phyloP scores from a whole-genome alignment of 2,888 invertebrate genomes.

The Macaria liturata region DNA sequence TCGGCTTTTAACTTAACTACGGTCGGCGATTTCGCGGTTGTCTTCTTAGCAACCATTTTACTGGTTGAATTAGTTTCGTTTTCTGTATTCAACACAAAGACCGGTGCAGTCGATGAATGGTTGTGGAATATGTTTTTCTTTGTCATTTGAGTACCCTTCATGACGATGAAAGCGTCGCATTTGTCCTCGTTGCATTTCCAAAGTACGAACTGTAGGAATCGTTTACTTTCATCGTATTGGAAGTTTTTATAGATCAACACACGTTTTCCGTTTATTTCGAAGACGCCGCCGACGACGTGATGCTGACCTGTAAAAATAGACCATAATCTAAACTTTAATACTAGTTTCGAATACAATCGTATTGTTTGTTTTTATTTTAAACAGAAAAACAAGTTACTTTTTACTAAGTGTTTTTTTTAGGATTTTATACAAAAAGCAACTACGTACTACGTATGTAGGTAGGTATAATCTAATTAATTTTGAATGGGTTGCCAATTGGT shows the following conservation, averaged over 20 bases:
- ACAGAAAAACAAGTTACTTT: too few relatives aligned
- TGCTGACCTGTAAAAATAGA: constrained; percentile 1
- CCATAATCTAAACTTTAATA: too few relatives aligned
- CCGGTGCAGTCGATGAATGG: constrained; percentile 38
- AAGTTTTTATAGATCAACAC: constrained; percentile 45
- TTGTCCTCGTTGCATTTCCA: constrained; percentile 17
- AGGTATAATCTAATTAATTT: too few relatives aligned
- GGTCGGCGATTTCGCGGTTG: too few relatives aligned
- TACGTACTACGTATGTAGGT: too few relatives aligned
- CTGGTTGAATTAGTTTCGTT: background rate
- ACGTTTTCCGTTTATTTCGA: constrained; percentile 40
- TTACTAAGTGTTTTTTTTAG: too few relatives aligned
- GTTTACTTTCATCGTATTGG: constrained; percentile 39
- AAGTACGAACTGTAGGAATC: constrained; percentile 1
- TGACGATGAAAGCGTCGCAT: constrained; percentile 37
- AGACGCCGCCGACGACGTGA: constrained; percentile 49
- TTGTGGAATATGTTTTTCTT: constrained; percentile 39
- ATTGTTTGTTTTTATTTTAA: too few relatives aligned
- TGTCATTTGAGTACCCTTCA: constrained; percentile 39
- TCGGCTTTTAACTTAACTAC: too few relatives aligned
- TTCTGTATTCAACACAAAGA: constrained; percentile 9
- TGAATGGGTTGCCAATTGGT: too few relatives aligned
- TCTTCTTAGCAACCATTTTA: too few relatives aligned
- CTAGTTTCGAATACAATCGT: too few relatives aligned
- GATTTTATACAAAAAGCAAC: too few relatives aligned